Base-by-base conservation (phyloP, 1,140 invertebrate species). In the Adelges cooleyi region DNA sequence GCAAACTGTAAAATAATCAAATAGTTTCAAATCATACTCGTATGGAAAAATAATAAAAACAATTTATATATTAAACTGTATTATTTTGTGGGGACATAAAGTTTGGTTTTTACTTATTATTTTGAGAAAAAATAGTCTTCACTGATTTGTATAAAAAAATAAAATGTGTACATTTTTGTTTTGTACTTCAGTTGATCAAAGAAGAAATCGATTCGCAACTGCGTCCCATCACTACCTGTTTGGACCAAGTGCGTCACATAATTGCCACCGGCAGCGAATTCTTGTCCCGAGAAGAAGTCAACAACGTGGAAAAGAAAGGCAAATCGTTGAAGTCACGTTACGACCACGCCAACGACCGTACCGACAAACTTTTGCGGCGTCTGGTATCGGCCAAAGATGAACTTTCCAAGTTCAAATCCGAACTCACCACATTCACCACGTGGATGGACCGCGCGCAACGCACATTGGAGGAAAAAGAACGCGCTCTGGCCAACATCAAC, bases 161-260 rank as follows among this genome's bases (percentile, higher is more conserved):
- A 33, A 11, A 15, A 25, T 17, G 18, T 65, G 23, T 50, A 36
- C 5, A 40, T 40, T n/a, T 40, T 36, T 65, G 3, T 54, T 38
- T 56, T 62, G 66, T n/a, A n/a, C 73, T 73, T 1, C 75, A 94
- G 88, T 83, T 87, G 74, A 84, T 96, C 66, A 91, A 91, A 74
- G 90, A 94, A 73, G 92, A 96, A 73, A 79, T 97, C 18, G 87
- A 92, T 70, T 82, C 85, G 46, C 90, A 95, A 75, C 84, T 85
- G 70, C 84, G 91, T 33, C 85, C 89, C 36, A 86, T 96, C 2
- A 83, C 86, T 38, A 85, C 89, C 17, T 90, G 90, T 69, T 78
- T 92, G 51, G 93, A 96, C 75, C 91, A 95, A 80, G 87, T 93
- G 2, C 84, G 91, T 53, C 90, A 95, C 72, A 81, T 98, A 9